Evolutionary conservation across 1,140 invertebrate species (phyloP), one percentile per base, ranked within the genome.

Genomic region (Alviniconcha marisindica): DNA sequence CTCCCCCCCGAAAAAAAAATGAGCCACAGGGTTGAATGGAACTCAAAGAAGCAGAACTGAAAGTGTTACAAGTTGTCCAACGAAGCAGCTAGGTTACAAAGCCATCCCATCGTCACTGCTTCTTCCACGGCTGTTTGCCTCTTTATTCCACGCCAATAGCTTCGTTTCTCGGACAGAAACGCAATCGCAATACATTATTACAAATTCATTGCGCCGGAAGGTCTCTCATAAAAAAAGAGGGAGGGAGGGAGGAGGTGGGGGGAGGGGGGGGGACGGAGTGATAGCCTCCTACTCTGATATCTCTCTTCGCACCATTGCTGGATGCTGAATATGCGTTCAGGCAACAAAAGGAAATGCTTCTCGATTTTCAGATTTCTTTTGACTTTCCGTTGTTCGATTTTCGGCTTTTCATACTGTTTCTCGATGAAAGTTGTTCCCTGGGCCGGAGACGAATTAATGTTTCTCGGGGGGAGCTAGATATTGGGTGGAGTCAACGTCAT

Each of bases 201-300:
- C 63, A 74, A 74, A 74, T 74, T 40, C 71, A 74, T 74, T 14
- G 42, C 71, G 18, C 42, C 71, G 71, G 71, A 74, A 74, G 71
- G n/a, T n/a, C 7, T 42, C 71, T 28, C 12, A 38, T 24, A 74
- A 40, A 40, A 74, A 74, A 28, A 74, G 14, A 74, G 14, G 44
- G 18, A 18, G 44, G 44, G 7, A 48, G 44, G n/a, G n/a, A n/a
- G n/a, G n/a, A n/a, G n/a, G n/a, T n/a, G n/a, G n/a, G n/a, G n/a
- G n/a, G n/a, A n/a, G n/a, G n/a, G n/a, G n/a, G n/a, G n/a, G n/a
- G n/a, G n/a, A n/a, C n/a, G n/a, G n/a, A n/a, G n/a, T n/a, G n/a
- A n/a, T n/a, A n/a, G n/a, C n/a, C n/a, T n/a, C n/a, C 18, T 48
- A 10, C 18, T 48, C 44, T 48, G 44, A 48, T 48, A 48, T 10